A percentile compares a stretch with the other conserved stretches of the same genome.
These are phyloP conservation scores for Emmelina monodactyla DNA, from an alignment of 2,888 invertebrate genomes.

Conservation along the genomic window DNA sequence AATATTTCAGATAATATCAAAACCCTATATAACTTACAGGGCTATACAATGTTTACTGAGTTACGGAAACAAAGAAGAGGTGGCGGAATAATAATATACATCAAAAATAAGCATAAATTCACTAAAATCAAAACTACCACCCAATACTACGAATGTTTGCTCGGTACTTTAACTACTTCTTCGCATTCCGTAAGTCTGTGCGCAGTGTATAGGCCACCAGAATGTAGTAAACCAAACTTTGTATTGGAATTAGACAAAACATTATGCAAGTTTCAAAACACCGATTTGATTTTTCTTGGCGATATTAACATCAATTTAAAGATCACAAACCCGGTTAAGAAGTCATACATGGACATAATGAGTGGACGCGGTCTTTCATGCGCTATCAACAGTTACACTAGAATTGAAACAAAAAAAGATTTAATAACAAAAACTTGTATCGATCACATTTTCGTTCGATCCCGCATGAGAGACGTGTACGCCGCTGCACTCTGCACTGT, in stretches of 20 bases:
- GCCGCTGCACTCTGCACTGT: too few relatives aligned
- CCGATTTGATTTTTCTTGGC: slow-evolving; percentile 5
- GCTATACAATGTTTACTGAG: too few relatives aligned
- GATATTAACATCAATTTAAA: slow-evolving; percentile 8
- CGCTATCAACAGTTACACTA: slow-evolving; percentile 12
- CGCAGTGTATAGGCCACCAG: slow-evolving; percentile 15
- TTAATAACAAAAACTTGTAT: too few relatives aligned
- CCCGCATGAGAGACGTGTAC: too few relatives aligned
- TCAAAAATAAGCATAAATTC: slow-evolving; percentile 5
- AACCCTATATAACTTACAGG: too few relatives aligned
- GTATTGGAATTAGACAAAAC: slow-evolving; percentile 9
- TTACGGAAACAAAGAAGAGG: slow-evolving; percentile 12
- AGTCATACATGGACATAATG: slow-evolving; percentile 9
- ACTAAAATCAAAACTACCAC: slow-evolving; percentile 7
- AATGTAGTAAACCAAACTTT: slow-evolving; percentile 11
- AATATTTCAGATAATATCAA: too few relatives aligned
- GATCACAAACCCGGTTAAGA: not conserved
- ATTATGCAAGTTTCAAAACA: not conserved
- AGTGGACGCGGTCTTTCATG: slow-evolving; percentile 11
- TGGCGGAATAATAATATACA: slow-evolving; percentile 15
- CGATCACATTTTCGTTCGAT: too few relatives aligned
- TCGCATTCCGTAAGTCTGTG: slow-evolving; percentile 8
- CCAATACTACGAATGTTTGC: slow-evolving; percentile 12
- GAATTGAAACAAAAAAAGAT: slow-evolving; percentile 13
- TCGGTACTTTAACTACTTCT: slow-evolving; percentile 8